Evolutionary conservation across 2,113 vertebrate genomes (phyloP).

Genomic region (Irena cyanogastra): DNA sequence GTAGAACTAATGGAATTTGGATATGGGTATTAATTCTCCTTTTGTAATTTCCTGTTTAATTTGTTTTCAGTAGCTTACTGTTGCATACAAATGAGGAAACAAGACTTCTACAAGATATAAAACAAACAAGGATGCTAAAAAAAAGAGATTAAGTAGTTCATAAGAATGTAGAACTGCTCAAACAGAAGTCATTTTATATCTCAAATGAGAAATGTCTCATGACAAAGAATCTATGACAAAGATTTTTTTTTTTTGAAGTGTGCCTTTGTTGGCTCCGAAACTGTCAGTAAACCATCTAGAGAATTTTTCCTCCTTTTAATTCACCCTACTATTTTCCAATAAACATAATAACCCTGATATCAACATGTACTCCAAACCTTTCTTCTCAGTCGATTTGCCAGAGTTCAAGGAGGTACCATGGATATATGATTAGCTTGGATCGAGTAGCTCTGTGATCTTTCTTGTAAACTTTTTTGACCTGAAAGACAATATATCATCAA

Average conservation of each 20-base stretch:
- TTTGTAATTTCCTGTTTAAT: slow-evolving; percentile 8
- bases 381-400: background rate
- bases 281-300: background rate
- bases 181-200: background rate
- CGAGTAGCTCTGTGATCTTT: background rate
- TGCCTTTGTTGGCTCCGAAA: background rate
- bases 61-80: background rate
- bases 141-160: background rate
- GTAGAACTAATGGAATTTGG: background rate
- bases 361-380: background rate
- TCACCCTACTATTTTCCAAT: background rate
- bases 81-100: background rate
- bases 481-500: background rate
- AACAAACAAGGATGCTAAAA: background rate
- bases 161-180: background rate
- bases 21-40: background rate
- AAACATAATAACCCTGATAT: background rate
- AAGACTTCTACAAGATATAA: background rate
- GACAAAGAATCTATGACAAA: background rate
- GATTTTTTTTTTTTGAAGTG: background rate
- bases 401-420: background rate
- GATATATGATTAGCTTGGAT: background rate
- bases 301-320: background rate
- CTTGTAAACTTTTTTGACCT: background rate
- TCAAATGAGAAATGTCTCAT: background rate